These are phyloP conservation scores for Ormia ochracea DNA, from an alignment of 2,888 invertebrate genomes.

Conservation along the genomic window DNA sequence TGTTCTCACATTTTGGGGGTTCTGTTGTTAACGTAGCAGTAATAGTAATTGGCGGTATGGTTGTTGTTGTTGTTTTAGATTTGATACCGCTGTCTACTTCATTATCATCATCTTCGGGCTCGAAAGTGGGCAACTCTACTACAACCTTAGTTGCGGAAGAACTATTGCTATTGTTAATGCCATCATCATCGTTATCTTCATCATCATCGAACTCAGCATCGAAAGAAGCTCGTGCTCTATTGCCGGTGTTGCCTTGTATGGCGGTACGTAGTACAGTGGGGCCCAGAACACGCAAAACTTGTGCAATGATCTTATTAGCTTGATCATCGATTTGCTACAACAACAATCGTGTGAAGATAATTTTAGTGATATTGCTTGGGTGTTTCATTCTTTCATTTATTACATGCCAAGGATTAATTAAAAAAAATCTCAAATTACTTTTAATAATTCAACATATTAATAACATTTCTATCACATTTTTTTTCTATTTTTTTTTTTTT, in stretches of 20 bases:
- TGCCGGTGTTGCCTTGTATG: conserved; percentile 74
- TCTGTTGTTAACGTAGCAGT: conserved; percentile 31
- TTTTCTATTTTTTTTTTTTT: too few species aligned
- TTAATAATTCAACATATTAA: too few species aligned
- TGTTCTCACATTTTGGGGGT: conserved; percentile 60
- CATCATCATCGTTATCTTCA: not conserved
- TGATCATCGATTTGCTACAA: conserved; percentile 77
- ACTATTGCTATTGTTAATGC: conserved; percentile 65
- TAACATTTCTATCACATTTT: too few species aligned
- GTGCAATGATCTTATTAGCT: conserved; percentile 74
- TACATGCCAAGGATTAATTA: not conserved
- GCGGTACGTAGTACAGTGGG: conserved; percentile 80
- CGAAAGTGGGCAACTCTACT: conserved; percentile 82
- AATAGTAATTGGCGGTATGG: too few species aligned
- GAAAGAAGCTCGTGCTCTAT: conserved; percentile 75
- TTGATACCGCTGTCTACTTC: conserved; percentile 68
- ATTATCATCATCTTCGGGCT: conserved; percentile 82
- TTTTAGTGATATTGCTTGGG: conserved; percentile 22
- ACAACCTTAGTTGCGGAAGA: conserved; percentile 78
- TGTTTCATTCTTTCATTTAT: not conserved
- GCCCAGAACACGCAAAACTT: conserved; percentile 85
- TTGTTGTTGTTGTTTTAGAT: conserved; percentile 45
- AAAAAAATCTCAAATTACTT: not conserved
- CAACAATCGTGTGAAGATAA: conserved; percentile 66
- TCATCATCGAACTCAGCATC: conserved; percentile 79